phyloP scores from a whole-genome alignment of 2,113 vertebrate genomes.

The Melanostigma gelatinosum region DNA sequence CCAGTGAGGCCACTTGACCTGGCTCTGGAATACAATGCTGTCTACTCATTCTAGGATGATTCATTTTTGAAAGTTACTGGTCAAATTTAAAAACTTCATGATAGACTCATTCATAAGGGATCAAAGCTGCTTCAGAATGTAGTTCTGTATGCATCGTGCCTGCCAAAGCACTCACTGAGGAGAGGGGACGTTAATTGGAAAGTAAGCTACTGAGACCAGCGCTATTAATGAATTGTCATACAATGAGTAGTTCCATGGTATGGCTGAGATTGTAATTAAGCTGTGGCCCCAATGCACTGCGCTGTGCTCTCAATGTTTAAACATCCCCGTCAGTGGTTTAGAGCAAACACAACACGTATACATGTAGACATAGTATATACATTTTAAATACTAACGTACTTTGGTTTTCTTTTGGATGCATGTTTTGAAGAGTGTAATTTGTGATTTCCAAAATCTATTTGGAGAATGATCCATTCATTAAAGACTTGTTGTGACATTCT shows the following conservation, averaged over 20 bases:
- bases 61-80: background rate
- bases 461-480: background rate
- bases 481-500: background rate
- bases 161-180: background rate
- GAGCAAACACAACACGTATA: background rate
- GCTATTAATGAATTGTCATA: background rate
- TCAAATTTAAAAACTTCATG: background rate
- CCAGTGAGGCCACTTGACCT: background rate
- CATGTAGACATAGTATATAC: background rate
- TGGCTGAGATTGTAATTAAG: background rate
- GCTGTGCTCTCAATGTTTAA: background rate
- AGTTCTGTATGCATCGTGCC: background rate
- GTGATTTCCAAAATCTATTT: background rate
- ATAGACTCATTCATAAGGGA: background rate
- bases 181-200: slow-evolving; percentile 5
- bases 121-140: background rate
- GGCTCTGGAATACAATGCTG: background rate
- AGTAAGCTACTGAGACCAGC: background rate
- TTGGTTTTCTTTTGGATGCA: background rate
- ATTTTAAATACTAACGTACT: background rate
- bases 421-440: background rate
- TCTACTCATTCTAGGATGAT: background rate
- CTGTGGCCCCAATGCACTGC: background rate
- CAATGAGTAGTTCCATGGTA: background rate
- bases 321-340: background rate